Evolutionary conservation across 1,140 invertebrate genomes (phyloP), one percentile per base, ranked within the genome.

Genomic region (Agrypnia vestita): DNA sequence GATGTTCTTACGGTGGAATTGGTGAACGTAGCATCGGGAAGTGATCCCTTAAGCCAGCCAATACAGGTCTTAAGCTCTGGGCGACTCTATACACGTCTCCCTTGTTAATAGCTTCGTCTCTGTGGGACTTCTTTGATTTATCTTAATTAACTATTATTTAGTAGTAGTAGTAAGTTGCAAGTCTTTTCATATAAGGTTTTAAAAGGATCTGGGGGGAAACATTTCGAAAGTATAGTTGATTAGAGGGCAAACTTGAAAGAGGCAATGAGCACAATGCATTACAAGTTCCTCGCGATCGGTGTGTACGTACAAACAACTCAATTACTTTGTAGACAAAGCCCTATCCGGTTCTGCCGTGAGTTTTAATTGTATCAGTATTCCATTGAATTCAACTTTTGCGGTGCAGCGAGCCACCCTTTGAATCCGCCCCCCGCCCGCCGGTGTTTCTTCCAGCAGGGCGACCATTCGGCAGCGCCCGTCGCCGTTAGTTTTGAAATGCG

Each of bases 331-430:
- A 35, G 25, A 35, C 25, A 35, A 35, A 35, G 25, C 25, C 25
- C 21, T 59, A 19, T 59, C 55, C 8, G 1, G 15, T 59, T 59
- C 15, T 59, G 15, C 21, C 8, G 55, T 59, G 7, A 21, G 4
- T 59, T 59, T n/a, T 59, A 59, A 17, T 59, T 59, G 55, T 15
- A 19, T 56, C 53, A 19, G 53, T n/a, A 17, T 59, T 19, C 55
- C 53, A 19, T 56, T 56, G 13, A 56, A 56, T 56, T 0, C 15
- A 17, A 56, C 15, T 19, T 56, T n/a, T 19, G 15, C 15, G 53
- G 19, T 8, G 53, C 53, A 56, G n/a, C 15, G 13, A 17, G 55
- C 55, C 11, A 15, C 17, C 25, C 6, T 35, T 35, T 35, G 25
- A 35, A 35, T 35, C 6, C 25, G 25, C 25, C 6, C 25, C 25